phyloP scores from a whole-genome alignment of 2,888 invertebrate species.

The Erebia epiphron region DNA sequence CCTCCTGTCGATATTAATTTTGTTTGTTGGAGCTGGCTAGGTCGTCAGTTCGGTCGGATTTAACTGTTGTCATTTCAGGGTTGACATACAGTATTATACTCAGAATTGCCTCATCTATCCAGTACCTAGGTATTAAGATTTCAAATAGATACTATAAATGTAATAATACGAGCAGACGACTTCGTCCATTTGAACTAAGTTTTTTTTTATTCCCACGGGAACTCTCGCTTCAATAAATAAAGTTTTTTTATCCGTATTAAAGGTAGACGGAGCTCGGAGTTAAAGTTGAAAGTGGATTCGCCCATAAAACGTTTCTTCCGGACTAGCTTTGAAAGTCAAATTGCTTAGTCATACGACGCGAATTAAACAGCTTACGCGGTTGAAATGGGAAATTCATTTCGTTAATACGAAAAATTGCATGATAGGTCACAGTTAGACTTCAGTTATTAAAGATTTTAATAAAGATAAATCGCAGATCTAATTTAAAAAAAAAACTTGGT shows the following conservation, averaged over 20 bases:
- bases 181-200: no score
- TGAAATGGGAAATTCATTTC: conserved; percentile 5
- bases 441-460: no score
- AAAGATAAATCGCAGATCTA: no score
- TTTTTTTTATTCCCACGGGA: no score
- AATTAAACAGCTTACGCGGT: conserved; percentile 2
- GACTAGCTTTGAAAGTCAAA: neutral
- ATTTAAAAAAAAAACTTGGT: no score
- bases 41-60: conserved; percentile 10
- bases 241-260: neutral
- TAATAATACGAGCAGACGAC: no score
- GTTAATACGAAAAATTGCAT: neutral
- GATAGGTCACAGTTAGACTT: conserved; percentile 6
- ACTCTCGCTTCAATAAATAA: no score
- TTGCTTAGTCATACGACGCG: neutral
- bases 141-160: no score
- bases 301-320: neutral
- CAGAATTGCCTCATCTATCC: no score
- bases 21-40: conserved; percentile 15
- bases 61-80: conserved; percentile 11
- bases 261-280: neutral
- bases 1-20: conserved; percentile 30
- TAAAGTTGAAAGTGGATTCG: neutral
- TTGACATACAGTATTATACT: neutral
- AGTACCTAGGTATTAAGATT: no score